phyloP scores from a whole-genome alignment of 92 coral and sea anemone genomes.

The Porites lobata region DNA sequence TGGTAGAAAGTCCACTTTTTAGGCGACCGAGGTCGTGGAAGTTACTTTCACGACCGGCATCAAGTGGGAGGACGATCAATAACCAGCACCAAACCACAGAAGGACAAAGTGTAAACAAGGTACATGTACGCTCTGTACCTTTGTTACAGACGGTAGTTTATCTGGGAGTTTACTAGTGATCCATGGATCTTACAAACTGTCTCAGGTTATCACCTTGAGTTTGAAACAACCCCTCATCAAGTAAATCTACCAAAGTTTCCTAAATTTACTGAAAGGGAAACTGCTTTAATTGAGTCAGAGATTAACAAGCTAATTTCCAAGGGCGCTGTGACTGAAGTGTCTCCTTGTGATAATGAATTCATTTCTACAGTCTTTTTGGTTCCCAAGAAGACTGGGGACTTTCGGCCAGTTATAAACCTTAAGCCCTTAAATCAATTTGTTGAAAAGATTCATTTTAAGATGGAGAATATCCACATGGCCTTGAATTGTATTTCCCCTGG shows the following conservation, averaged over 20 bases:
- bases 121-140: no score
- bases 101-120: no score
- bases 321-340: neutral
- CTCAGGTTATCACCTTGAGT: conserved; percentile 42
- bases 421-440: neutral
- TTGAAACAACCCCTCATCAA: conserved; percentile 5
- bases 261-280: neutral
- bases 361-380: conserved; percentile 16
- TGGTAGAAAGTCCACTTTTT: conserved; percentile 34
- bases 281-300: neutral
- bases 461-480: no score
- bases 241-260: neutral
- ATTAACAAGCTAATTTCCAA: neutral
- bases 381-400: conserved; percentile 38
- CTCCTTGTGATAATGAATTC: conserved; percentile 39
- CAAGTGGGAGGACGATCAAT: neutral
- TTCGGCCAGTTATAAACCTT: conserved; percentile 53
- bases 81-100: no score
- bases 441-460: no score
- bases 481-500: no score
- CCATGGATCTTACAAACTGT: conserved; percentile 59
- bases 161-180: conserved; percentile 48
- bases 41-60: conserved; percentile 24
- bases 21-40: conserved; percentile 22
- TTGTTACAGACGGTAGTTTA: no score